A percentile compares a stretch with the other conserved stretches of the same genome.
These are phyloP conservation scores for Coelopa pilipes DNA, from an alignment of 2,888 invertebrate species.

Conservation along the genomic window DNA sequence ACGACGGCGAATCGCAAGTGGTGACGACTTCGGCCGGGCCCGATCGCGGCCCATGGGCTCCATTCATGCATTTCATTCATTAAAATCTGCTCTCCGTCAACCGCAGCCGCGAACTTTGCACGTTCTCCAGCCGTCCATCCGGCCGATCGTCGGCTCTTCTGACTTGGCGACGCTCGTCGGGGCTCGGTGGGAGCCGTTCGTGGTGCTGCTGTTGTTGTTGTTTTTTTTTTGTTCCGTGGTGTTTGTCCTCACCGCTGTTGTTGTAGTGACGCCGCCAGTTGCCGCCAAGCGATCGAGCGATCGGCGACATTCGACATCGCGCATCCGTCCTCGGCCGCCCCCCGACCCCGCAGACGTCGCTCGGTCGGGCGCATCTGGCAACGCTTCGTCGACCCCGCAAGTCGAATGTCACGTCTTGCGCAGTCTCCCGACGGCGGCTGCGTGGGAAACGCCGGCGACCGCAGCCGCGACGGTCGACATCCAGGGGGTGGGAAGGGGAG, in stretches of 20 bases:
- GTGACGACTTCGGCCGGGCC: background rate
- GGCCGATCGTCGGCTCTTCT: background rate
- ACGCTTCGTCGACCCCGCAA: constrained; percentile 13
- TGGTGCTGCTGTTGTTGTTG: background rate
- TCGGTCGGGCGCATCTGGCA: too few relatives aligned
- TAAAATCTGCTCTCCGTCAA: constrained; percentile 1
- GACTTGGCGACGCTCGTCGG: constrained; percentile 15
- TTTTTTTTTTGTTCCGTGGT: background rate
- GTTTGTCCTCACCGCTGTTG: background rate
- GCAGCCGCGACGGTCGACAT: too few relatives aligned
- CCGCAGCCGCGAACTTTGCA: background rate
- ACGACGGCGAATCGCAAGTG: constrained; percentile 1
- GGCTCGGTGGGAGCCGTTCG: background rate
- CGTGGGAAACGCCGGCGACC: constrained; percentile 6
- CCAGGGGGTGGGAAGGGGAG: too few relatives aligned
- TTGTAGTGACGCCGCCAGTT: background rate
- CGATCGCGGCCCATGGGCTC: background rate
- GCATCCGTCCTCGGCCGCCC: too few relatives aligned
- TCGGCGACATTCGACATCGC: background rate
- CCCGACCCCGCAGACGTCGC: too few relatives aligned
- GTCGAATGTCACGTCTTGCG: constrained; percentile 25
- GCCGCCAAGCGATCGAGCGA: background rate
- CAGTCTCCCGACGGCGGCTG: background rate
- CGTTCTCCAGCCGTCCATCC: background rate
- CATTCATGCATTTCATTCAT: constrained; percentile 35